A percentile compares a stretch with the other conserved stretches of the same genome.
Conservation (phyloP, 2,797 vertebrate species). For the Gymnothorax javanicus region DNA sequence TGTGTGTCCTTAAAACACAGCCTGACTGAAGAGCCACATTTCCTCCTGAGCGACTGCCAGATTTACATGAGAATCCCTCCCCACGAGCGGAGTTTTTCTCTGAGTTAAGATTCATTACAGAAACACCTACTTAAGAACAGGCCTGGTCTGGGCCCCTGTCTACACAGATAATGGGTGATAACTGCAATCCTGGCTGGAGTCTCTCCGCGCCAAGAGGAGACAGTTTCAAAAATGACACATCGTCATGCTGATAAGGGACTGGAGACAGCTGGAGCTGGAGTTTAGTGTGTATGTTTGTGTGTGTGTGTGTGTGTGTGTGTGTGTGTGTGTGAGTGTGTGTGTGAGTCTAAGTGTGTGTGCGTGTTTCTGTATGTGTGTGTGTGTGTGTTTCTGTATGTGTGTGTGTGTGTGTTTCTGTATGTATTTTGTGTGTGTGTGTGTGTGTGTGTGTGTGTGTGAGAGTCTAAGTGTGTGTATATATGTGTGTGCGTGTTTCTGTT, state of each 20-base stretch:
- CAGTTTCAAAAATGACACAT: neutral
- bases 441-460: too few relatives aligned
- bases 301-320: too few relatives aligned
- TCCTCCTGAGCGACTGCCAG: neutral
- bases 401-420: too few relatives aligned
- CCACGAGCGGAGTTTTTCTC: neutral
- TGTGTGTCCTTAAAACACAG: neutral
- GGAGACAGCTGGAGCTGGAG: neutral
- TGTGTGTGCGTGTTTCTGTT: too few relatives aligned
- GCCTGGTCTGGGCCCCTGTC: neutral
- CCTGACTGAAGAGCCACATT: neutral
- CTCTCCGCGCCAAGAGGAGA: neutral
- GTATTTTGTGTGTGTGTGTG: too few relatives aligned
- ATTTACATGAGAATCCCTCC: neutral
- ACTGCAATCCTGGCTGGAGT: neutral
- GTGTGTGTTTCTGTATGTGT: too few relatives aligned
- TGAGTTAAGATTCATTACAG: neutral
- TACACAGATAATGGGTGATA: neutral
- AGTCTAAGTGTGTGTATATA: too few relatives aligned
- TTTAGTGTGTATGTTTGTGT: neutral
- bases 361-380: too few relatives aligned
- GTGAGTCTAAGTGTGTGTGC: too few relatives aligned
- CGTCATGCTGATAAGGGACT: neutral
- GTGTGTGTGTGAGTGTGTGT: too few relatives aligned
- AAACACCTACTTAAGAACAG: neutral